phyloP scores from a whole-genome alignment of 1,140 invertebrate species.

The Zophobas atratus region DNA sequence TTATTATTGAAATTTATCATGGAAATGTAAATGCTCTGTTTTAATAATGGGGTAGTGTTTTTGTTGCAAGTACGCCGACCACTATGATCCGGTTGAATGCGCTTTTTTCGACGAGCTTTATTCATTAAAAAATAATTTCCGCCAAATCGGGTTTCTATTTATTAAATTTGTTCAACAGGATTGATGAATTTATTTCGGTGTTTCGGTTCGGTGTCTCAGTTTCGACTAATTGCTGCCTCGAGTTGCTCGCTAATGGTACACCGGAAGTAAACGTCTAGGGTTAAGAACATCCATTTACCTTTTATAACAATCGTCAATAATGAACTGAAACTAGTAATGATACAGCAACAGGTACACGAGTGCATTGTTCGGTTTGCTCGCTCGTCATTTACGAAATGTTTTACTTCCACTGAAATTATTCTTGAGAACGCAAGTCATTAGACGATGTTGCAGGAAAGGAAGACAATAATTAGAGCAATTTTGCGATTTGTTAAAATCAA shows the following conservation, averaged over 20 bases:
- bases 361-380: slow-evolving; percentile 23
- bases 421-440: slow-evolving; percentile 33
- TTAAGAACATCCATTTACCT: slow-evolving; percentile 45
- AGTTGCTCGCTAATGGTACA: slow-evolving; percentile 46
- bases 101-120: slow-evolving; percentile 26
- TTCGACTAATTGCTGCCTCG: slow-evolving; percentile 44
- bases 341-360: slow-evolving; percentile 38
- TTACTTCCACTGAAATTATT: background rate
- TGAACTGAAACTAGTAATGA: slow-evolving; percentile 33
- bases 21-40: slow-evolving; percentile 29
- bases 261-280: slow-evolving; percentile 40
- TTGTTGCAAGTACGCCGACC: slow-evolving; percentile 19
- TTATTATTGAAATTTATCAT: slow-evolving; percentile 32
- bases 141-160: background rate
- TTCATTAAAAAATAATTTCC: slow-evolving; percentile 15
- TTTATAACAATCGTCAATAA: slow-evolving; percentile 46
- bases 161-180: background rate
- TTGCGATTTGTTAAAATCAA: background rate
- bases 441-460: slow-evolving; percentile 4
- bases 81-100: slow-evolving; percentile 16
- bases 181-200: slow-evolving; percentile 12
- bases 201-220: slow-evolving; percentile 11
- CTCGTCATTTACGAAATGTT: slow-evolving; percentile 27
- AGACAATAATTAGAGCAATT: slow-evolving; percentile 15
- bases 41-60: slow-evolving; percentile 25